These are phyloP conservation scores for Anas bernieri DNA, from an alignment of 2,797 vertebrate genomes.

Conservation along the genomic window DNA sequence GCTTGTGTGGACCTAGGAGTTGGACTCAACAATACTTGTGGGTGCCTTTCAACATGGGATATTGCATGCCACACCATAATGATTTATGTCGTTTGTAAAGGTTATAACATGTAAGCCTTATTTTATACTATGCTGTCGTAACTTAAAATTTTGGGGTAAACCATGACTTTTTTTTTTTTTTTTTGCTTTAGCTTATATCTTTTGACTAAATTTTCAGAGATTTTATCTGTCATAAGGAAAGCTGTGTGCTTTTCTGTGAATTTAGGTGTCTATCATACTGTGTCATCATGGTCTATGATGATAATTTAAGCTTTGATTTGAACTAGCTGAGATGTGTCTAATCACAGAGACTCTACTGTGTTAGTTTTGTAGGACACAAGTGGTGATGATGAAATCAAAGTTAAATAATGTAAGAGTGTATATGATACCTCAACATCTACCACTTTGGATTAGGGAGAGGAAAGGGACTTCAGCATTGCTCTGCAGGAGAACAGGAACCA, in stretches of 20 bases:
- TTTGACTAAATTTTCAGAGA: background rate
- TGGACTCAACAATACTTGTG: too few species aligned
- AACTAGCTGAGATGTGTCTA: background rate
- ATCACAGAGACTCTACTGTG: background rate
- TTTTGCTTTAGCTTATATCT: background rate
- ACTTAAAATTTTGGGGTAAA: fast-evolving
- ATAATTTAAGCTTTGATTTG: background rate
- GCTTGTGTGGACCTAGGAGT: too few species aligned
- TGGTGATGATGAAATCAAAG: background rate
- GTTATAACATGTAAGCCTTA: background rate
- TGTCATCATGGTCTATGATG: background rate
- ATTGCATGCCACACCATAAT: background rate
- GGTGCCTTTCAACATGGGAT: too few species aligned
- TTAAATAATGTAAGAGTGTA: background rate
- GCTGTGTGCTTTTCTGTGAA: fast-evolving
- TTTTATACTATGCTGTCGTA: background rate
- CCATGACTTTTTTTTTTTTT: fast-evolving
- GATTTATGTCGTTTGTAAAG: background rate
- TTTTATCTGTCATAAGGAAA: background rate
- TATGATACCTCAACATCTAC: background rate
- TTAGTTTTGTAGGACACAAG: background rate
- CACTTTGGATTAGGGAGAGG: fast-evolving
- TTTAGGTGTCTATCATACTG: fast-evolving
- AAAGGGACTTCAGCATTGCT: fast-evolving
- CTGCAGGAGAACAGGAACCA: background rate